These are phyloP conservation scores for Babyrousa celebensis DNA, from an alignment of 2,797 vertebrate species.

Conservation along the genomic window DNA sequence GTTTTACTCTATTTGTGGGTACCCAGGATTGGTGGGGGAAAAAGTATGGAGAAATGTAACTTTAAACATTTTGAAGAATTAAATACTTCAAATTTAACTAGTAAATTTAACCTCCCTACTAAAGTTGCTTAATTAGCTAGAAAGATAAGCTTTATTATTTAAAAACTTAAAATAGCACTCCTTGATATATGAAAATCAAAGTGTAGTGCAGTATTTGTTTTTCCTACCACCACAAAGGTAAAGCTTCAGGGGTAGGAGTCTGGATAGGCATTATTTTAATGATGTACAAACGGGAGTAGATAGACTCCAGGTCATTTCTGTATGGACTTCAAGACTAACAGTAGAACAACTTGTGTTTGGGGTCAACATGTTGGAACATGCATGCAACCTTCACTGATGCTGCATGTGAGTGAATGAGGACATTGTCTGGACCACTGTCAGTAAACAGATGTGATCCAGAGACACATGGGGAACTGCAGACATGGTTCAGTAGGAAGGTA, in stretches of 20 bases:
- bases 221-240: not conserved
- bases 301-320: not conserved
- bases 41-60: not conserved
- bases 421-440: conserved; percentile 71
- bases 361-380: not conserved
- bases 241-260: not conserved
- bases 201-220: conserved; percentile 47
- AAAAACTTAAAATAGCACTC: conserved; percentile 37
- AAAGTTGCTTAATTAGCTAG: conserved; percentile 49
- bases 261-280: not conserved
- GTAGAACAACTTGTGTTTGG: not conserved
- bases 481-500: conserved; percentile 83
- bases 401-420: conserved; percentile 76
- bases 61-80: not conserved
- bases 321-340: not conserved
- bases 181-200: conserved; percentile 64
- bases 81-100: conserved; percentile 41
- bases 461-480: conserved; percentile 68
- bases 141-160: conserved; percentile 58
- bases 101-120: not conserved
- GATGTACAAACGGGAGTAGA: not conserved
- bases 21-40: not conserved
- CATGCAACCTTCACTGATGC: not conserved
- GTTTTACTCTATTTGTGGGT: not conserved
- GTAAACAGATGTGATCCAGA: conserved; percentile 79